Conservation (phyloP, 2,113 vertebrate genomes). For the Galbula dea region DNA sequence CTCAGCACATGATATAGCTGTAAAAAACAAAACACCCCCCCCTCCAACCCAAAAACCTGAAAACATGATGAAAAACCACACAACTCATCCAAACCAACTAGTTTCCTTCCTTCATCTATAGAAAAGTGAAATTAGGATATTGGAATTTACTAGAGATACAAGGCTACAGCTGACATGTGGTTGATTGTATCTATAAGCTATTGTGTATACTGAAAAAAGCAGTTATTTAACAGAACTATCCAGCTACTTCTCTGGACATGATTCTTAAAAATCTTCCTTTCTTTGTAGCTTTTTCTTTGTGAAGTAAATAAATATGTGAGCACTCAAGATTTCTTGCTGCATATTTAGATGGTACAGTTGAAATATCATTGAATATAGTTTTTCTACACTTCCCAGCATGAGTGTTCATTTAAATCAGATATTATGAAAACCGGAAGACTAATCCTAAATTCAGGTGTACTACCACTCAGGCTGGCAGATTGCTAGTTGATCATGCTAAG, state of each 20-base stretch:
- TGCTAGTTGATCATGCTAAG: constrained; percentile 89
- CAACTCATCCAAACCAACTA: too few species aligned
- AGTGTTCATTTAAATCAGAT: constrained; percentile 68
- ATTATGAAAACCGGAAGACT: constrained; percentile 67
- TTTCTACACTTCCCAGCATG: constrained; percentile 15
- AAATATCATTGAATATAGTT: constrained; percentile 27
- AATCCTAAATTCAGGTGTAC: constrained; percentile 83
- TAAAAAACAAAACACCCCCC: neutral
- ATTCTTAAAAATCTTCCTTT: neutral
- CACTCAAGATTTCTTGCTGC: neutral
- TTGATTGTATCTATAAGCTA: neutral
- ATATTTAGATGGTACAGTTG: constrained; percentile 3
- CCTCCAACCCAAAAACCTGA: neutral
- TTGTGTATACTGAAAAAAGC: neutral
- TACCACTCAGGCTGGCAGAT: constrained; percentile 85
- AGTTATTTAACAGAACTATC: neutral
- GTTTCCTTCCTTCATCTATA: neutral
- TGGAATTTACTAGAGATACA: neutral
- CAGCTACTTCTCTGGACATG: neutral
- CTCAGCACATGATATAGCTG: neutral
- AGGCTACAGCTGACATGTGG: neutral
- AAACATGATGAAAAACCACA: neutral
- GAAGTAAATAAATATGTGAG: neutral
- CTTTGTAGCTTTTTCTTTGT: neutral
- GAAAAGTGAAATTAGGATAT: neutral